Base-by-base conservation (phyloP, 2,797 vertebrate species). In the Lacerta agilis region DNA sequence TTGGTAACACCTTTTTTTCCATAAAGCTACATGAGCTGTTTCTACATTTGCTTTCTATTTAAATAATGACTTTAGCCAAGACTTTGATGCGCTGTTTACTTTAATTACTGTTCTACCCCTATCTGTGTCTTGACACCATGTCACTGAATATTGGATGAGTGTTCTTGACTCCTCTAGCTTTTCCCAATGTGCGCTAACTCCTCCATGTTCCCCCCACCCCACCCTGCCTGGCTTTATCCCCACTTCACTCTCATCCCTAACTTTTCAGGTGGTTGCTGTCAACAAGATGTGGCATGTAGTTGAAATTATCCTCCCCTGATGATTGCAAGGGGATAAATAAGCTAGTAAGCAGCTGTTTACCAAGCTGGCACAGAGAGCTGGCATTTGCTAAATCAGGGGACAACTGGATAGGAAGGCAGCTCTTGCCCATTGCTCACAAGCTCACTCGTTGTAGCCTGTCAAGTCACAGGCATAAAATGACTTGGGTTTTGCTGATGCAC, bases 11-110 rank as follows among this genome's bases (percentile, higher is more conserved):
- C 94, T 96, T 96, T 93, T 11, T 20, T 8, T 4, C 9, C 91
- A 94, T 93, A 88, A 55, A 86, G 93, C 95, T 93, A 91, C 95
- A 88, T 0, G 90, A 96, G 94, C 94, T 87, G 86, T n/a, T 95
- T 88, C 95, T 94, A 92, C 92, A 88, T 61, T 88, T 94, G 90
- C 95, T 96, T 94, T 95, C 95, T 93, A 96, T 96, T 94, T 95
- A 94, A 96, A 97, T 95, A 96, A 20, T 45, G 80, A 92, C 90
- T 97, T 96, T 92, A 95, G 94, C 95, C 92, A 89, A 92, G 91
- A 83, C 94, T 96, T 94, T 96, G 96, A 96, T 95, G 95, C 86
- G 93, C 95, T 97, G 96, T 96, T 97, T 96, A 96, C 95, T 96
- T 96, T 95, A 96, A 96, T 97, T 95, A 97, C 87, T 84, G 91